Evolutionary conservation across 1,140 invertebrate genomes (phyloP), one percentile per base, ranked within the genome.

Genomic region (Diorhabda elongata): DNA sequence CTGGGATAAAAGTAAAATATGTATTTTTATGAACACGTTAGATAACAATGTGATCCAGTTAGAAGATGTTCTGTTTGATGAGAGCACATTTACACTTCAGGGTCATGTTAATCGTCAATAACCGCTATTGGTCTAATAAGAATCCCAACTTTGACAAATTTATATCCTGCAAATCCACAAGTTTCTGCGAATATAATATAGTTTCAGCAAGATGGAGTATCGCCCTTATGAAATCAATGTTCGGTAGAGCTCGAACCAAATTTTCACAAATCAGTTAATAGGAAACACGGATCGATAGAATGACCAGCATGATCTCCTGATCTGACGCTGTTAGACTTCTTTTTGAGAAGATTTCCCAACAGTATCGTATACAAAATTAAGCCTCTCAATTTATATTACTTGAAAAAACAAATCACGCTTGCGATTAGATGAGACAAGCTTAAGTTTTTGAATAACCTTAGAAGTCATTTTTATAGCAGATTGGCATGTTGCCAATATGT

Each of bases 191-290:
- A 72, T 72, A 67, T 69, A 43, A 63, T 68, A 68, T 67, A 57
- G 56, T 73, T 73, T 71, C 69, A 73, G 42, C 67, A 67, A 61
- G 68, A 74, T 70, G 66, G 66, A 72, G 66, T 62, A 67, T 57
- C 64, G 47, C 63, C 69, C 70, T 70, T 65, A 57, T 58, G 47
- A 44, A 69, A 69, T 66, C 44, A 69, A 64, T 67, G 64, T 70
- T 9, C 52, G 56, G 45, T 56, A 72, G 42, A 68, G 57, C 60
- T 52, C 62, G n/a, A 69, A 70, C 58, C 58, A 57, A 69, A 61
- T 56, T 45, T 68, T 71, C 68, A 64, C 64, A 66, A 67, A 73
- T 66, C 62, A 61, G 45, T 74, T 64, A 69, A 72, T 72, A 56
- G 60, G 61, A 3, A 66, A 45, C 59, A 44, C 66, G 44, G 44